A percentile compares a stretch with the other conserved stretches of the same genome.
phyloP scores from a whole-genome alignment of 1,140 invertebrate genomes.

The Drosophila sturtevanti region DNA sequence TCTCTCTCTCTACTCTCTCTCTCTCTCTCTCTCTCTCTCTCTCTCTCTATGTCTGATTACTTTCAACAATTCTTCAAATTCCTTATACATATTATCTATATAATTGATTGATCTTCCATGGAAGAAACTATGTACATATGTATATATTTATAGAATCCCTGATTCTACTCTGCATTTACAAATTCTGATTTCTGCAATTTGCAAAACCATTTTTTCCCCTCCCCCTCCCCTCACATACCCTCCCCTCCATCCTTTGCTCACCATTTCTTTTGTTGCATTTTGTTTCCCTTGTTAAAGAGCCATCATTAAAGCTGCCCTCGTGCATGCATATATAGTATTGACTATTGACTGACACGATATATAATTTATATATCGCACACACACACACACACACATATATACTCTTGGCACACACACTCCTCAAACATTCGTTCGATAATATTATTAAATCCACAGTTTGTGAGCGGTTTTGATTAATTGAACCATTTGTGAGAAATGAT shows the following conservation, averaged over 20 bases:
- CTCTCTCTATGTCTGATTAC: not conserved
- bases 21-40: too few relatives aligned
- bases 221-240: too few relatives aligned
- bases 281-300: conserved; percentile 39
- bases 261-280: conserved; percentile 35
- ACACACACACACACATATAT: not conserved
- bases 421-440: conserved; percentile 48
- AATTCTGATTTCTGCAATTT: conserved; percentile 15
- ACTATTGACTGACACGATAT: conserved; percentile 75
- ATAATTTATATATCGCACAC: conserved; percentile 69
- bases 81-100: not conserved
- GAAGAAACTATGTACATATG: not conserved
- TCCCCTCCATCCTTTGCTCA: too few relatives aligned
- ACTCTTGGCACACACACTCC: not conserved
- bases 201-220: conserved; percentile 7
- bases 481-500: conserved; percentile 74
- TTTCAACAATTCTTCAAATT: not conserved
- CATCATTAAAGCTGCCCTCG: conserved; percentile 52
- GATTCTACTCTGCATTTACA: conserved; percentile 38
- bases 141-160: not conserved
- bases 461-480: conserved; percentile 71
- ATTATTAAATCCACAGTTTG: conserved; percentile 75
- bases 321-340: conserved; percentile 48
- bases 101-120: conserved; percentile 6
- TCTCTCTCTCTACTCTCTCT: too few relatives aligned